Percentiles rank a stretch among this genome's conserved stretches.
Conservation (phyloP, 1,140 invertebrate genomes). For the Drosophila kikkawai region DNA sequence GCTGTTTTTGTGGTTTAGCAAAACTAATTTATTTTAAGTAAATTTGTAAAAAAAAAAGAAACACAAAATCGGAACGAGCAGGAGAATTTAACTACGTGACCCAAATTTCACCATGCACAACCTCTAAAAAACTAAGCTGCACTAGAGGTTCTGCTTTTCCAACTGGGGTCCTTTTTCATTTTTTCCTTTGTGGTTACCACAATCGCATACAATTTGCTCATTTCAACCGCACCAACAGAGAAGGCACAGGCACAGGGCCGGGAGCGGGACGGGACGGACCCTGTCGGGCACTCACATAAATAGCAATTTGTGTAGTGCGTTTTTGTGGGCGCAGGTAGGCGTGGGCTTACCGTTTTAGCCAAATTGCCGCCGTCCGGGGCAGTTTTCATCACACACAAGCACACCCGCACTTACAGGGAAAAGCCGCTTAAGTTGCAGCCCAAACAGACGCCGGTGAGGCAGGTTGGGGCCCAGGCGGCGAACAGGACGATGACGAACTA, state of each 20-base stretch:
- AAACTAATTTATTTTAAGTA: conserved; percentile 81
- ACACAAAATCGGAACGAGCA: conserved; percentile 26
- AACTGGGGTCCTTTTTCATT: conserved; percentile 44
- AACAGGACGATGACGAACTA: conserved; percentile 35
- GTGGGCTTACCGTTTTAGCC: conserved; percentile 78
- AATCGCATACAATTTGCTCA: conserved; percentile 82
- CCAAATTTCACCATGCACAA: conserved; percentile 68
- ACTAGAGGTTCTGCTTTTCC: conserved; percentile 32
- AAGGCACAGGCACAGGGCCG: conserved; percentile 19
- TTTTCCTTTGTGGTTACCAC: conserved; percentile 55
- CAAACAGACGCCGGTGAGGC: conserved; percentile 26
- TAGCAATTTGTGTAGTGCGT: conserved; percentile 81
- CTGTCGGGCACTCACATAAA: conserved; percentile 73
- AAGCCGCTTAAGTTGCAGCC: conserved; percentile 77
- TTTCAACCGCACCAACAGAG: conserved; percentile 70
- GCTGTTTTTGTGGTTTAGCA: conserved; percentile 65
- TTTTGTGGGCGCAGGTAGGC: conserved; percentile 77
- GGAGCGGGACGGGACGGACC: conserved; percentile 3
- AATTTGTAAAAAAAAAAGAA: conserved; percentile 43
- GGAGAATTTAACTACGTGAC: conserved; percentile 65
- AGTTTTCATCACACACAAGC: conserved; percentile 49
- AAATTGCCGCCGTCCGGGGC: conserved; percentile 77
- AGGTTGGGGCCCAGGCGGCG: conserved; percentile 2
- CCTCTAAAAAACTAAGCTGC: conserved; percentile 34
- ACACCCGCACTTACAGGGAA: conserved; percentile 41